Evolutionary conservation across 2,113 vertebrate species (phyloP), one percentile per base, ranked within the genome.

Genomic region (Stegastes partitus): DNA sequence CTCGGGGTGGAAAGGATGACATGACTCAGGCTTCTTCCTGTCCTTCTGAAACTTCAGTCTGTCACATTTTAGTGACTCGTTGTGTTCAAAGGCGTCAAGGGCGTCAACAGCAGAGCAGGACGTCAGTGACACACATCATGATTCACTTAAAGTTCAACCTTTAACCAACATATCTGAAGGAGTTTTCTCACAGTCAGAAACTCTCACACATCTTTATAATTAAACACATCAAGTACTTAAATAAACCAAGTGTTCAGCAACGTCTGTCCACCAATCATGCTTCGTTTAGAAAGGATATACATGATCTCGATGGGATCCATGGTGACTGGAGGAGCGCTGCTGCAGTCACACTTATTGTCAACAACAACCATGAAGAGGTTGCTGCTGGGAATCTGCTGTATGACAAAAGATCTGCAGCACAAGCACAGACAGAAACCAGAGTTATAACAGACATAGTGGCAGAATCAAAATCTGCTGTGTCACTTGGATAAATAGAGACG

Each of bases 291-390:
- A 95, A 99, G 97, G 98, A 99, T 99, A 99, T 99, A 99, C 87
- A 98, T 97, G 87, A 99, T 98, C 94, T 99, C 98, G 55, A 98
- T 96, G 71, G 98, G 98, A 0, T 97, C 96, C 97, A 99, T 99
- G 63, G 97, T 98, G 62, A 99, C 96, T 9, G 96, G 95, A 62
- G 95, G 92, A 80, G 96, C 18, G 1, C 94, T 95, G 77, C 95
- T 96, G 84, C 98, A 99, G 85, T 96, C 96, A 79, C 98, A 99
- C 88, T 97, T 97, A 53, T 97, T 98, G 83, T 98, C 97, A 81
- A 99, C 98, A 54, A 99, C 98, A 34, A 99, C 98, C 98, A 99
- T 99, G 91, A 99, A 99, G 66, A 99, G 96, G 87, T 99, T 99
- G 94, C 98, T 99, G 94, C 98, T 99, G 77, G 98, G 98, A 85